Evolutionary conservation across 2,113 vertebrate genomes (phyloP), one percentile per base, ranked within the genome.

Genomic region (Podilymbus podiceps): DNA sequence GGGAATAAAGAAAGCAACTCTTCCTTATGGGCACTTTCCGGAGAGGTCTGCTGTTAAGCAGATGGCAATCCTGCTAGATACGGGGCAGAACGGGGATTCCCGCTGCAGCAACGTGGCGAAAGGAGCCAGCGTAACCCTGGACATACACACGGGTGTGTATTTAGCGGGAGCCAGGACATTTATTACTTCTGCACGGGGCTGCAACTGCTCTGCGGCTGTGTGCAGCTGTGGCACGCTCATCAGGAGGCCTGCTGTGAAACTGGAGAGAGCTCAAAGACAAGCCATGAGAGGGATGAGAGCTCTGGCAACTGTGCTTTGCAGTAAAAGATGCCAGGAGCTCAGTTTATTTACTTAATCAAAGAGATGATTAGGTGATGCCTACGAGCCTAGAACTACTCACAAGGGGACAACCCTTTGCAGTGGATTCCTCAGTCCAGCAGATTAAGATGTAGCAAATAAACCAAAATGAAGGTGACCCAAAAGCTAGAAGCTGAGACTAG

Each of bases 141-240:
- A 25, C 21, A 15, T 5, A 44, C 23, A 22, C 22, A 18, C 0
- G 0, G 28, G n/a, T n/a, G n/a, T n/a, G n/a, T n/a, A n/a, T 49
- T 60, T 21, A 53, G 49, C 4, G 28, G 14, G 27, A 94, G 35
- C 46, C 52, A 66, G 62, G 24, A 76, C 5, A 25, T 47, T 42
- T 21, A 58, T 28, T 42, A 27, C 20, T 35, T 59, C 59, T 82
- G 44, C 79, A 55, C 2, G 2, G 31, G 42, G 28, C 47, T 55
- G 63, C 75, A 84, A 33, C 35, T 50, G 44, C 73, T 89, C 44
- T 3, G 4, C 71, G 63, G 47, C 52, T 59, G 40, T 3, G 2
- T 8, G 25, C 69, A 94, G 49, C 77, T 85, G 64, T 16, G 40
- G 56, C 69, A 53, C 9, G 46, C 58, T 75, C 1, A 23, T 47